Evolutionary conservation across 2,888 invertebrate species (phyloP).

Genomic region (Sinohyriopsis cumingii): DNA sequence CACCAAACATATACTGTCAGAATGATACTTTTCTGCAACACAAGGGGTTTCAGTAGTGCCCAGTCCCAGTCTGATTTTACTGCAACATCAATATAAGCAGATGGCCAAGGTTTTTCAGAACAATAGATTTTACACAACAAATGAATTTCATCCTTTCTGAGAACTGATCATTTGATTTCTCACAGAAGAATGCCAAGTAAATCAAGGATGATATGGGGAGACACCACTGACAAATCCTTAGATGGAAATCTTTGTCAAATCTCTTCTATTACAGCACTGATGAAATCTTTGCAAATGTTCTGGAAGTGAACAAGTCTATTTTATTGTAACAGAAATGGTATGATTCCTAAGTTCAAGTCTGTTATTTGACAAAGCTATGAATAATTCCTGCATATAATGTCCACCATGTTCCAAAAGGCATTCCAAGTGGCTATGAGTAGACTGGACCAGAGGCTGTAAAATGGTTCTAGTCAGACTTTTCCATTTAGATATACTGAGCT

Average conservation of each 20-base stretch:
- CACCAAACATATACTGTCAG: conserved; percentile 1
- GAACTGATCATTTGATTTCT: not conserved
- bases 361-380: not conserved
- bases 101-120: not conserved
- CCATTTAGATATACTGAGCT: conserved; percentile 9
- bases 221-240: not conserved
- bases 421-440: conserved; percentile 3
- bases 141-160: conserved; percentile 6
- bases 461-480: conserved; percentile 6
- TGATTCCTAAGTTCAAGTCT: conserved; percentile 4
- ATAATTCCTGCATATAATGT: conserved; percentile 4
- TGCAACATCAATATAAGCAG: not conserved
- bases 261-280: not conserved
- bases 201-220: not conserved
- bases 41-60: conserved; percentile 2
- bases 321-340: not conserved
- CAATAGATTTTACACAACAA: conserved; percentile 1
- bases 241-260: no score
- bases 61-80: conserved; percentile 1
- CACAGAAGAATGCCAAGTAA: not conserved
- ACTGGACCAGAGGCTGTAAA: conserved; percentile 8
- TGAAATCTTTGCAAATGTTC: conserved; percentile 3
- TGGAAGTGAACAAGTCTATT: not conserved
- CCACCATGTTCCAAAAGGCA: conserved; percentile 7
- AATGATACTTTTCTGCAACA: conserved; percentile 5